Evolutionary conservation across 2,113 vertebrate genomes (phyloP).

Genomic region (Nannospalax galili): DNA sequence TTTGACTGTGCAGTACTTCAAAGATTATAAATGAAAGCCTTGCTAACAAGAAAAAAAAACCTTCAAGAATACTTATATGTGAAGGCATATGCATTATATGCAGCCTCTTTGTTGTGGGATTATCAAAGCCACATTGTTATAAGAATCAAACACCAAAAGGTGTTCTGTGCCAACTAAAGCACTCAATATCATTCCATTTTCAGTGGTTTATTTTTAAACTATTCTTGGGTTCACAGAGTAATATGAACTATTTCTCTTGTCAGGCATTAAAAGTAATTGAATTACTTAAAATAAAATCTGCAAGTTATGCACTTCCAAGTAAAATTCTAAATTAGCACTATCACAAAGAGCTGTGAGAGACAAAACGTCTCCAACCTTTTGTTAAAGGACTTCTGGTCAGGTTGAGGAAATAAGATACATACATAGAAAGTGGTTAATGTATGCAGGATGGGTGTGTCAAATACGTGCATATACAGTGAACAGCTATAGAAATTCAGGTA

Average conservation of each 20-base stretch:
- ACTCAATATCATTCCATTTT: slow-evolving; percentile 57
- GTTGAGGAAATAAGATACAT: neutral
- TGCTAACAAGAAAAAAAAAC: slow-evolving; percentile 42
- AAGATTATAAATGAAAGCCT: slow-evolving; percentile 57
- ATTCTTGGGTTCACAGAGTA: neutral
- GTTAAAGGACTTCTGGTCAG: neutral
- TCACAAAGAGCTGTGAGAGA: slow-evolving; percentile 10
- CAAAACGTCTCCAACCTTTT: slow-evolving; percentile 10
- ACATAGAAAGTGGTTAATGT: neutral
- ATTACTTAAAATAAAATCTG: slow-evolving; percentile 55
- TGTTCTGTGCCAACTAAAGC: slow-evolving; percentile 14
- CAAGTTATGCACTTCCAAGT: neutral
- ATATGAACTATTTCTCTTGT: slow-evolving; percentile 38
- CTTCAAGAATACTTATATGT: slow-evolving; percentile 45
- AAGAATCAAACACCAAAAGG: slow-evolving; percentile 49
- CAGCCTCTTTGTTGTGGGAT: slow-evolving; percentile 39
- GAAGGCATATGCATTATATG: slow-evolving; percentile 12
- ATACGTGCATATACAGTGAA: neutral
- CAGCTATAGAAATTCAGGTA: neutral
- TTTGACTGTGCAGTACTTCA: slow-evolving; percentile 56
- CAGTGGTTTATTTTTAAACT: slow-evolving; percentile 49
- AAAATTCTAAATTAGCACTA: slow-evolving; percentile 43
- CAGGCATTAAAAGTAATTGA: slow-evolving; percentile 5
- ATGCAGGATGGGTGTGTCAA: neutral
- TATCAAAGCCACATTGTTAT: slow-evolving; percentile 52